Evolutionary conservation across 2,113 vertebrate species (phyloP).

Genomic region (Pelecanus crispus): DNA sequence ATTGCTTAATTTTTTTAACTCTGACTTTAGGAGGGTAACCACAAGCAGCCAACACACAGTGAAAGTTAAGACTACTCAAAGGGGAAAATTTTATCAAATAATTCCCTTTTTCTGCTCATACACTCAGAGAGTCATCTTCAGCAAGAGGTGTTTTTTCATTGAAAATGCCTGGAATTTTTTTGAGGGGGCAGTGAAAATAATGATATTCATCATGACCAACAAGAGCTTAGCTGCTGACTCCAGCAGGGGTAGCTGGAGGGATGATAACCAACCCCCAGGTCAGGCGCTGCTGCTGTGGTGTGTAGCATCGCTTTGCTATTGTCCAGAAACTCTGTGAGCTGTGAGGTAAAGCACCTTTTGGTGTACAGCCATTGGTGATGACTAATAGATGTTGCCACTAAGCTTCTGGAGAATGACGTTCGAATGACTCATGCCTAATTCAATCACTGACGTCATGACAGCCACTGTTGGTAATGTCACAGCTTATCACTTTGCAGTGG

Average conservation of each 20-base stretch:
- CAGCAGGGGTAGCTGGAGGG: not conserved
- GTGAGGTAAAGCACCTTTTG: conserved; percentile 1
- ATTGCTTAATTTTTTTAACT: not conserved
- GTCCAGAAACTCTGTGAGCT: not conserved
- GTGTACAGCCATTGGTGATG: conserved; percentile 1
- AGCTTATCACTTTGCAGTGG: conserved; percentile 44
- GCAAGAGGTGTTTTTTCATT: not conserved
- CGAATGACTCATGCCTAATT: conserved; percentile 46
- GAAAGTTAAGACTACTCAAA: not conserved
- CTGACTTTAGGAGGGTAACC: not conserved
- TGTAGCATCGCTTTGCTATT: not conserved
- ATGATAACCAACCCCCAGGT: not conserved
- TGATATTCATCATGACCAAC: not conserved
- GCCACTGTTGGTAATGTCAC: conserved; percentile 42
- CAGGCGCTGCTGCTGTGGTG: not conserved
- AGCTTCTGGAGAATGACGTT: conserved; percentile 33
- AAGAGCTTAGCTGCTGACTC: not conserved
- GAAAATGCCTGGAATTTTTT: not conserved
- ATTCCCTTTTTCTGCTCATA: not conserved
- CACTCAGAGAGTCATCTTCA: not conserved
- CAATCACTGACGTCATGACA: conserved; percentile 49
- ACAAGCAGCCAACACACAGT: not conserved
- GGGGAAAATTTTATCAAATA: not conserved
- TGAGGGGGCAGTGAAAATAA: not conserved
- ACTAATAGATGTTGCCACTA: conserved; percentile 33